Percentiles rank a stretch among this genome's conserved stretches.
Evolutionary conservation across 2,888 invertebrate genomes (phyloP).

Genomic region (Meteorus cinctellus): DNA sequence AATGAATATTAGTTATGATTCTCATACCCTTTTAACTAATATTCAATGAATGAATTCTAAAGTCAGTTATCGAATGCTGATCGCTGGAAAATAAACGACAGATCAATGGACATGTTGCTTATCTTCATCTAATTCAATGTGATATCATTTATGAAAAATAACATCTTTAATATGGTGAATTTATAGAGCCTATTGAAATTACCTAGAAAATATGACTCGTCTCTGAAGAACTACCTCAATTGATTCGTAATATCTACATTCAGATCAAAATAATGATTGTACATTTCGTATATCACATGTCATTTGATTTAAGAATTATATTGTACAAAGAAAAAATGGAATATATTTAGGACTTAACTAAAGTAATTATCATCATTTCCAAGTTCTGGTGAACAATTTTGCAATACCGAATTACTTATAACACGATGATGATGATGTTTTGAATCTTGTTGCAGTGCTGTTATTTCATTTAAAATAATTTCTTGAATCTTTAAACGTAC

Average conservation of each 20-base stretch:
- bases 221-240: neutral
- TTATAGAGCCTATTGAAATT: no score
- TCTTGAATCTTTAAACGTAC: conserved; percentile 63
- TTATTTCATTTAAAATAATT: conserved; percentile 62
- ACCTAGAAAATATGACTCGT: no score
- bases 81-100: no score
- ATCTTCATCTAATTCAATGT: no score
- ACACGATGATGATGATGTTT: conserved; percentile 52
- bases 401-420: conserved; percentile 46
- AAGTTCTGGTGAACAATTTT: conserved; percentile 50
- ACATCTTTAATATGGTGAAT: no score
- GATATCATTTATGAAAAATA: no score
- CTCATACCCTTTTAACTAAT: no score
- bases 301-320: conserved; percentile 6
- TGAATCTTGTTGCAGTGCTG: conserved; percentile 56
- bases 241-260: neutral
- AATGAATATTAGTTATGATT: no score
- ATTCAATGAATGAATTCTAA: no score
- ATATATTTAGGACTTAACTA: conserved; percentile 2
- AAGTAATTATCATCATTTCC: conserved; percentile 47
- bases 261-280: conserved; percentile 13
- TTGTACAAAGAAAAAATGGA: neutral
- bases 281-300: conserved; percentile 6
- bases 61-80: no score
- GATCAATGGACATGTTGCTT: no score